Conservation (phyloP, 2,113 vertebrate genomes). For the Urocitellus parryii region DNA sequence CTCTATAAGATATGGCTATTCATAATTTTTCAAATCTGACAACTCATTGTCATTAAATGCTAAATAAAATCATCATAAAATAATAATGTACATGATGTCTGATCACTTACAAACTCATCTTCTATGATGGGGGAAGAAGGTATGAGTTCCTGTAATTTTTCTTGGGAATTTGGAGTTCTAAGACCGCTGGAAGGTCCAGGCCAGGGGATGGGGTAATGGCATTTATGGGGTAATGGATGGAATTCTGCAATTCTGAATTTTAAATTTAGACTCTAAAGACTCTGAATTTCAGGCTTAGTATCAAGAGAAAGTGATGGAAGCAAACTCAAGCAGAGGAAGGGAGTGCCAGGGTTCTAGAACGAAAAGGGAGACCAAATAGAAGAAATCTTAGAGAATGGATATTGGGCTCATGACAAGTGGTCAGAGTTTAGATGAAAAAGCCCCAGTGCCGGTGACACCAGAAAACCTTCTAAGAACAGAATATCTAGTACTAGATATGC, state of each 20-base stretch:
- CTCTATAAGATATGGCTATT: conserved; percentile 78
- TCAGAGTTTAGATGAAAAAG: not conserved
- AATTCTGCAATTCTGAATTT: not conserved
- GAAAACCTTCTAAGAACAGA: not conserved
- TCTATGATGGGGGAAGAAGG: not conserved
- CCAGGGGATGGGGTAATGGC: not conserved
- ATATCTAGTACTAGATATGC: too few relatives aligned
- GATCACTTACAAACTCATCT: not conserved
- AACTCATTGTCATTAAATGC: conserved; percentile 85
- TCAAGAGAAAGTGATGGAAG: not conserved
- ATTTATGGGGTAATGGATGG: too few relatives aligned
- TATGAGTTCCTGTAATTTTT: not conserved
- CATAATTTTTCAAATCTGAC: conserved; percentile 85
- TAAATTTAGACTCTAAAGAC: not conserved
- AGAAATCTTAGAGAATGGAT: not conserved
- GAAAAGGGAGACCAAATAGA: not conserved
- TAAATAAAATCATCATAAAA: conserved; percentile 84
- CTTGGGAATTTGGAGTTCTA: not conserved
- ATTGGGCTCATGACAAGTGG: not conserved
- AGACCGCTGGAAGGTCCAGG: not conserved
- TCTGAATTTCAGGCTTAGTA: not conserved
- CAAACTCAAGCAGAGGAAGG: too few relatives aligned
- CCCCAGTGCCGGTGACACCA: too few relatives aligned
- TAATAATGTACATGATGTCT: conserved; percentile 83
- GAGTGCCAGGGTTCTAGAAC: not conserved